Evolutionary conservation across 2,113 vertebrate genomes (phyloP).

Genomic region (Daphoenositta chrysoptera): DNA sequence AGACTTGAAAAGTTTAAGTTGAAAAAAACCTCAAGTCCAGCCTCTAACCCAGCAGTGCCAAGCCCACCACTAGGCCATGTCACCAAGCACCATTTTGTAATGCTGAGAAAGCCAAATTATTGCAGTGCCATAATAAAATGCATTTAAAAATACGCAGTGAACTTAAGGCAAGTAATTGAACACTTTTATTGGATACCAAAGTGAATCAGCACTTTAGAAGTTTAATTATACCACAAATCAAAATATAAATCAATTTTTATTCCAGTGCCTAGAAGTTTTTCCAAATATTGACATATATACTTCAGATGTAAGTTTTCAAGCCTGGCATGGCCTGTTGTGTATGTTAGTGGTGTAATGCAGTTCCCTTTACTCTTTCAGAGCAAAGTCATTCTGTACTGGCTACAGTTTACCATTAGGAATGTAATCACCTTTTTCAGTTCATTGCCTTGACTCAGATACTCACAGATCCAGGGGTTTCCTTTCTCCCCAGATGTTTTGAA

Average conservation of each 20-base stretch:
- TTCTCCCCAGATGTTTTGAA: background rate
- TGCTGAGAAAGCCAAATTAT: background rate
- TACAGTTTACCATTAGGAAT: background rate
- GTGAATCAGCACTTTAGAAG: background rate
- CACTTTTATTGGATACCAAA: background rate
- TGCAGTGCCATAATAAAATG: background rate
- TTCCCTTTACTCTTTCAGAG: background rate
- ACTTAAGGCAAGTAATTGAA: background rate
- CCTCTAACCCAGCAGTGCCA: background rate
- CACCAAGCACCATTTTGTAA: background rate
- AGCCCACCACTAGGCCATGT: background rate
- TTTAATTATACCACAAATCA: background rate
- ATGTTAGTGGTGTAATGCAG: accelerated
- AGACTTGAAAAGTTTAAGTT: background rate
- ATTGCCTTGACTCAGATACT: background rate
- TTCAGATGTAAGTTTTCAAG: background rate
- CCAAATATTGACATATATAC: background rate
- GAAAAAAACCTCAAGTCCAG: background rate
- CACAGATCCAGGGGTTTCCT: background rate
- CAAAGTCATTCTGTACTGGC: background rate
- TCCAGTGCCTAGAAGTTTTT: background rate
- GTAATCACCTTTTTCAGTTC: background rate
- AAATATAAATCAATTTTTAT: background rate
- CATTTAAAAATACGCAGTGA: background rate
- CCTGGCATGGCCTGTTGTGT: background rate